Evolutionary conservation across 2,113 vertebrate species (phyloP).

Genomic region (Desmodus rotundus): DNA sequence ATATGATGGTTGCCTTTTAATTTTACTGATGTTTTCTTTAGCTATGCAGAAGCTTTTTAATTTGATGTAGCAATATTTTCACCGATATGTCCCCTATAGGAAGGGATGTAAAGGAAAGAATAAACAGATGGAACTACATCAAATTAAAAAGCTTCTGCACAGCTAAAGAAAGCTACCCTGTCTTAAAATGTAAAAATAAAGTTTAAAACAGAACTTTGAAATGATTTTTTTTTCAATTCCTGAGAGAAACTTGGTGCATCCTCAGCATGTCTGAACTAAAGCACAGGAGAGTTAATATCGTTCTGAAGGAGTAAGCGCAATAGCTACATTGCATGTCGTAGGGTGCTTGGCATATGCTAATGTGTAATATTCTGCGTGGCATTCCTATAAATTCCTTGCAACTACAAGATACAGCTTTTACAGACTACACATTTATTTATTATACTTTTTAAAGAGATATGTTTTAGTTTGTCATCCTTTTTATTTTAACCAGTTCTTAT

Average conservation of each 20-base stretch:
- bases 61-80: no score
- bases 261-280: not conserved
- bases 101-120: no score
- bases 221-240: not conserved
- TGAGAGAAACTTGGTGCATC: not conserved
- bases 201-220: not conserved
- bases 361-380: not conserved
- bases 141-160: no score
- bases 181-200: slow-evolving; percentile 1
- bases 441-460: not conserved
- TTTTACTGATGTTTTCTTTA: no score
- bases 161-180: not conserved
- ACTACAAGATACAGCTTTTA: not conserved
- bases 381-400: not conserved
- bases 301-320: not conserved
- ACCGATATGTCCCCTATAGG: no score
- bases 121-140: no score
- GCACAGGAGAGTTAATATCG: not conserved
- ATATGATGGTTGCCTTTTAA: no score
- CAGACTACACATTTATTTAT: not conserved
- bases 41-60: no score
- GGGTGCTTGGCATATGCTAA: not conserved
- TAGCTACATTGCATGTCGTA: not conserved
- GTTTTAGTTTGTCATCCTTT: not conserved
- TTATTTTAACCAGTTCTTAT: slow-evolving; percentile 13